These are phyloP conservation scores for Spea bombifrons DNA, from an alignment of 2,113 vertebrate species.

Conservation along the genomic window DNA sequence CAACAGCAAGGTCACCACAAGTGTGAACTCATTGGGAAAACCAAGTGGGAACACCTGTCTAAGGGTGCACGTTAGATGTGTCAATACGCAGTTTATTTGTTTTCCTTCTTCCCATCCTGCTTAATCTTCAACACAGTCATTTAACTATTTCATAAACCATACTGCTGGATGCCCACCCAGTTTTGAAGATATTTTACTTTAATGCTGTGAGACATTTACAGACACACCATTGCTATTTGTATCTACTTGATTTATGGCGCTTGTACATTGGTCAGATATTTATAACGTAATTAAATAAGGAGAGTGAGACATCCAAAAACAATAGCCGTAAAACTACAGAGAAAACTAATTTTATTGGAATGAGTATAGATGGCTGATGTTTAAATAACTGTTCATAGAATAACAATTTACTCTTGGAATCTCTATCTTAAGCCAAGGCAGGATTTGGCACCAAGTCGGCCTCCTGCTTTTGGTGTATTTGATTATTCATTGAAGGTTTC, in stretches of 20 bases:
- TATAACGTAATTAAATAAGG: too few relatives aligned
- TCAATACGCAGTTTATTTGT: neutral
- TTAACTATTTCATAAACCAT: too few relatives aligned
- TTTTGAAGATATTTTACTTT: too few relatives aligned
- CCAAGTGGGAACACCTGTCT: constrained; percentile 86
- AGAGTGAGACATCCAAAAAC: too few relatives aligned
- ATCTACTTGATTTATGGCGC: too few relatives aligned
- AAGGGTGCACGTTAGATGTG: constrained; percentile 14
- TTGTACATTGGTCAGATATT: too few relatives aligned
- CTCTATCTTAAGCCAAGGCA: constrained; percentile 23
- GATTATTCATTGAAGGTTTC: constrained; percentile 23
- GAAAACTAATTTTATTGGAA: constrained; percentile 18
- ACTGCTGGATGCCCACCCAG: too few relatives aligned
- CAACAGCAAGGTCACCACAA: constrained; percentile 84
- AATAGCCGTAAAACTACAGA: too few relatives aligned
- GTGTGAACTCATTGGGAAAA: constrained; percentile 80
- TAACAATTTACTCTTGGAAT: constrained; percentile 32
- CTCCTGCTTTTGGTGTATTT: constrained; percentile 16
- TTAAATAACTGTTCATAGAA: constrained; percentile 39
- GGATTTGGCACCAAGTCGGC: constrained; percentile 19
- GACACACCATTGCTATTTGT: too few relatives aligned
- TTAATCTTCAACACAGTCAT: too few relatives aligned
- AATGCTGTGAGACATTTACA: too few relatives aligned
- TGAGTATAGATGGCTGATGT: constrained; percentile 8
- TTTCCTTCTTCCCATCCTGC: neutral